Evolutionary conservation across 2,797 vertebrate genomes (phyloP).

Genomic region (Cuculus canorus): DNA sequence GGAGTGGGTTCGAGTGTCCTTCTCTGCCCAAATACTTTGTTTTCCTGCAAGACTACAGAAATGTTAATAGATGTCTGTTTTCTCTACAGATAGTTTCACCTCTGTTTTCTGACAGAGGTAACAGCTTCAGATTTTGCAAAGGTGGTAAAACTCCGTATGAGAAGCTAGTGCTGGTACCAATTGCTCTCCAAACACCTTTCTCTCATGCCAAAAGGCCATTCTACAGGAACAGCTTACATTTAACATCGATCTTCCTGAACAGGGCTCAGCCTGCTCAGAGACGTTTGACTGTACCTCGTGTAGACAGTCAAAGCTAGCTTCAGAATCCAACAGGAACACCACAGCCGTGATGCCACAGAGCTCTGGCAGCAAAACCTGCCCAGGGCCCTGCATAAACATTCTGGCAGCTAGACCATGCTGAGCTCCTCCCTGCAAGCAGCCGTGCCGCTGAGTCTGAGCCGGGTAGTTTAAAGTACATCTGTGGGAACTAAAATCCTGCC

Average conservation of each 20-base stretch:
- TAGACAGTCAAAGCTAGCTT: not conserved
- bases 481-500: constrained; percentile 48
- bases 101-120: not conserved
- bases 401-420: not conserved
- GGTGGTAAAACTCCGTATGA: not conserved
- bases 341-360: not conserved
- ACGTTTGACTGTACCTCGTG: not conserved
- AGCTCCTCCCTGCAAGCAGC: not conserved
- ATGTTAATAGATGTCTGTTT: not conserved
- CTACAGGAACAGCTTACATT: not conserved
- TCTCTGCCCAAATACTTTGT: not conserved
- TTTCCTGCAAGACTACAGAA: not conserved
- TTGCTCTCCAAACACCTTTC: not conserved
- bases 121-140: not conserved
- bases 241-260: not conserved
- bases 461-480: not conserved
- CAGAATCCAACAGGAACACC: not conserved
- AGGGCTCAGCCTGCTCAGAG: not conserved
- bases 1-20: not conserved
- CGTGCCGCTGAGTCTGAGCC: not conserved
- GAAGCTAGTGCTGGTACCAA: not conserved
- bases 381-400: not conserved
- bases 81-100: not conserved
- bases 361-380: not conserved
- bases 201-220: not conserved